Conservation (phyloP, 1,140 invertebrate genomes). For the Apis mellifera region Amel_HAv3.1 CM009933.2:8059501-8060000, state of each 20-base stretch:
- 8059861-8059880: slow-evolving; percentile 62
- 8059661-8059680: slow-evolving; percentile 70
- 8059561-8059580: slow-evolving; percentile 48
- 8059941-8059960: slow-evolving; percentile 27
- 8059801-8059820: slow-evolving; percentile 62
- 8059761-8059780: slow-evolving; percentile 48
- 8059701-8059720: slow-evolving; percentile 23
- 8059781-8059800: slow-evolving; percentile 57
- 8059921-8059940: slow-evolving; percentile 23
- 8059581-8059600: slow-evolving; percentile 48
- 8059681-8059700: slow-evolving; percentile 44
- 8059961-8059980: not conserved
- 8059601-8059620: slow-evolving; percentile 59
- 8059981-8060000: not conserved
- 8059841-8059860: slow-evolving; percentile 48
- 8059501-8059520: slow-evolving; percentile 28
- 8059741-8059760: slow-evolving; percentile 50
- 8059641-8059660: slow-evolving; percentile 78
- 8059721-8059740: slow-evolving; percentile 42
- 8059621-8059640: slow-evolving; percentile 75
- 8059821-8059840: slow-evolving; percentile 48
- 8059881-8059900: slow-evolving; percentile 39
- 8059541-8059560: not conserved
- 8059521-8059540: slow-evolving; percentile 39
- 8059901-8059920: slow-evolving; percentile 21